Conservation (phyloP, 2,888 invertebrate genomes). For the Macrosoma leucophasiata region DNA sequence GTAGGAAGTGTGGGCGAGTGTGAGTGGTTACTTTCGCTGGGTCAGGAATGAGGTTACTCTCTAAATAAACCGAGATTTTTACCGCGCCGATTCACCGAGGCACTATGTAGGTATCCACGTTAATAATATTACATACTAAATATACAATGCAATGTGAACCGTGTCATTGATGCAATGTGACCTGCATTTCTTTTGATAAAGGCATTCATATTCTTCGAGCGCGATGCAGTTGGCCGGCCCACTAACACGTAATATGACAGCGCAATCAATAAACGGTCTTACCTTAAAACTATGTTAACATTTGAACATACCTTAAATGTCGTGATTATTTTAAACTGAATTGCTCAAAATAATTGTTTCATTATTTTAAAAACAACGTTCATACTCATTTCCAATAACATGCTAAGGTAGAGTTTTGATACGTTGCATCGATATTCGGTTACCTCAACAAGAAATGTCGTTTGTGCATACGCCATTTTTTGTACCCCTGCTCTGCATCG, state of each 20-base stretch:
- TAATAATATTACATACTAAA: too few relatives aligned
- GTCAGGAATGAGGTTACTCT: constrained; percentile 58
- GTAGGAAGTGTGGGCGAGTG: constrained; percentile 39
- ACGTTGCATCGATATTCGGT: constrained; percentile 15
- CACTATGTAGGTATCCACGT: constrained; percentile 19
- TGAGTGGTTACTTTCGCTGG: constrained; percentile 51
- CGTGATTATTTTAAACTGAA: too few relatives aligned
- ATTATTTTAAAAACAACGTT: too few relatives aligned
- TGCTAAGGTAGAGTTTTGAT: too few relatives aligned
- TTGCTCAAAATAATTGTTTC: too few relatives aligned
- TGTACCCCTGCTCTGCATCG: constrained; percentile 46
- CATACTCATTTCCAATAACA: too few relatives aligned
- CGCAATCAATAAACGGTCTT: too few relatives aligned
- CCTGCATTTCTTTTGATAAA: too few relatives aligned
- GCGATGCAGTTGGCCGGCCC: not conserved
- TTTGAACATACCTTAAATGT: too few relatives aligned
- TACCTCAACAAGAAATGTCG: constrained; percentile 36
- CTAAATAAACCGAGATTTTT: constrained; percentile 59
- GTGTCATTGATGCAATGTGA: constrained; percentile 21
- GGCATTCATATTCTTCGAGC: not conserved
- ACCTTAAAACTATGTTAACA: too few relatives aligned
- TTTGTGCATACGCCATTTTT: constrained; percentile 53
- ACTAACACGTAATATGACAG: too few relatives aligned
- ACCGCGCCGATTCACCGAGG: constrained; percentile 37
- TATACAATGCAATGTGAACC: constrained; percentile 24